Evolutionary conservation across 1,140 invertebrate species (phyloP).

Genomic region (Halictus rubicundus): DNA sequence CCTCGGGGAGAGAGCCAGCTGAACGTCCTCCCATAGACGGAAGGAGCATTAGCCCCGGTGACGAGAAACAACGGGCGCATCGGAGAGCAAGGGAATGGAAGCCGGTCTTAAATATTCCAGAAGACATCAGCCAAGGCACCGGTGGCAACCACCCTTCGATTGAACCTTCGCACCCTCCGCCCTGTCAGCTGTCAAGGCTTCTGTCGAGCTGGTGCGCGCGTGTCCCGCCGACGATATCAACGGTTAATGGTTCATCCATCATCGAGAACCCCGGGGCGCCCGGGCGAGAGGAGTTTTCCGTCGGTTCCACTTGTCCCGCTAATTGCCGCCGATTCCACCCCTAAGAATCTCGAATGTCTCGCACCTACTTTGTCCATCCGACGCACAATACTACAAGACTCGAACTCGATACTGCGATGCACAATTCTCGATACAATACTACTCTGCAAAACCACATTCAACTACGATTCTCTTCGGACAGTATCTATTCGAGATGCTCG

Average conservation of each 20-base stretch:
- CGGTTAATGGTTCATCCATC: constrained; percentile 63
- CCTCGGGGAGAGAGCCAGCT: neutral
- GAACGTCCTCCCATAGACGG: neutral
- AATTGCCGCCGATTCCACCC: constrained; percentile 18
- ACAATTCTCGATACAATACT: too few relatives aligned
- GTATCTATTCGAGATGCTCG: too few relatives aligned
- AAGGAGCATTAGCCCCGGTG: constrained; percentile 45
- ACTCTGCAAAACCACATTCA: too few relatives aligned
- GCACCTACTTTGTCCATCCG: too few relatives aligned
- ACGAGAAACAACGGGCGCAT: constrained; percentile 45
- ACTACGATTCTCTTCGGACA: too few relatives aligned
- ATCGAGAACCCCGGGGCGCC: constrained; percentile 34
- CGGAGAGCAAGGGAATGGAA: constrained; percentile 39
- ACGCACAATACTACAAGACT: too few relatives aligned
- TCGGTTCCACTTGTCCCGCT: constrained; percentile 28
- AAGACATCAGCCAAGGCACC: constrained; percentile 60
- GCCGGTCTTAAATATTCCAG: constrained; percentile 66
- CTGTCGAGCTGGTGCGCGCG: constrained; percentile 42
- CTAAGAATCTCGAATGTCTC: neutral
- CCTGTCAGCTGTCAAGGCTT: constrained; percentile 60
- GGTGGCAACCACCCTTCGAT: constrained; percentile 53
- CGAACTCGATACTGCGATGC: too few relatives aligned
- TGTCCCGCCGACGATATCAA: constrained; percentile 6
- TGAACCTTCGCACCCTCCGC: constrained; percentile 52
- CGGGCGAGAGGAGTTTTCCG: constrained; percentile 26